A percentile compares a stretch with the other conserved stretches of the same genome.
These are phyloP conservation scores for Alviniconcha marisindica DNA, from an alignment of 1,140 invertebrate species.

Conservation along the genomic window DNA sequence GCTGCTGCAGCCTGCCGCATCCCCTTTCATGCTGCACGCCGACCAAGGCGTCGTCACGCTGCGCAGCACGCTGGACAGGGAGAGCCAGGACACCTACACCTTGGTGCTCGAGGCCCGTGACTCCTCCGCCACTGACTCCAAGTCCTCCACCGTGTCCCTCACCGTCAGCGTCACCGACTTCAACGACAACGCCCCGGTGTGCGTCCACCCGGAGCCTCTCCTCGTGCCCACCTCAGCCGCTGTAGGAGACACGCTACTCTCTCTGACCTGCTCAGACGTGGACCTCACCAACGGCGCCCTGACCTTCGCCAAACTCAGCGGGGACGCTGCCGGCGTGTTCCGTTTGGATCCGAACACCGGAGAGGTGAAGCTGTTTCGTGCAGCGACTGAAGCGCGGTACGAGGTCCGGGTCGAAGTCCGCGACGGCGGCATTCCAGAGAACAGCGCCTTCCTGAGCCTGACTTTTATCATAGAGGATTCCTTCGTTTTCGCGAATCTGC, in stretches of 20 bases:
- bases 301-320: neutral
- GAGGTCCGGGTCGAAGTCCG: neutral
- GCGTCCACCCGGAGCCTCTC: neutral
- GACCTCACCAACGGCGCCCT: neutral
- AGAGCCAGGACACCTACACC: constrained; percentile 12
- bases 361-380: neutral
- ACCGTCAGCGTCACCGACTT: constrained; percentile 39
- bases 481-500: constrained; percentile 5
- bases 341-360: neutral
- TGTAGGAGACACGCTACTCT: neutral
- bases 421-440: neutral
- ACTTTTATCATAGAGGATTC: neutral
- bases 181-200: constrained; percentile 44
- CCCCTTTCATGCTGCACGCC: constrained; percentile 11
- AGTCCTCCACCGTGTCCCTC: constrained; percentile 27
- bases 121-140: neutral
- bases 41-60: constrained; percentile 4
- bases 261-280: constrained; percentile 14
- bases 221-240: neutral
- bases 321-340: constrained; percentile 26
- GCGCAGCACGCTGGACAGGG: constrained; percentile 19
- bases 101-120: constrained; percentile 14
- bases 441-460: neutral
- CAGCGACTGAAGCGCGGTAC: neutral
- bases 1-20: neutral